Evolutionary conservation across 2,888 invertebrate species (phyloP), one percentile per base, ranked within the genome.

Genomic region (Chrysomela aeneicollis): DNA sequence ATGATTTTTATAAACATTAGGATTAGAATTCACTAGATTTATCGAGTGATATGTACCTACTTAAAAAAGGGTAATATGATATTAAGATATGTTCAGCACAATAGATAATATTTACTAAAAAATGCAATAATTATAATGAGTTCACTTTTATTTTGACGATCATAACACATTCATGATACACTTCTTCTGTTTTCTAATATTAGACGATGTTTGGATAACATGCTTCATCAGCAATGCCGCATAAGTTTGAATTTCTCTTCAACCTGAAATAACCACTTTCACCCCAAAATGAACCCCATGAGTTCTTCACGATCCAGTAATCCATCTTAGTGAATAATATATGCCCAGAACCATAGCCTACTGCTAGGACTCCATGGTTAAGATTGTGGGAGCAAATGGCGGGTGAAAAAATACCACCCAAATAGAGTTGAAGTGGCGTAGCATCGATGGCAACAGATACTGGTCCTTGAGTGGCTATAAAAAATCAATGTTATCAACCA

Each of bases 401-500:
- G 8, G 47, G 26, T 6, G 58, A 19, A 19, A 54, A 37, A 26
- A 65, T 54, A 37, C 65, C 65, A 51, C 61, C 42, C 1, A 8
- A 0, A 30, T 65, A 65, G 1, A 61, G 18, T 19, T 61, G 61
- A 5, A 65, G 18, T 18, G 65, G 58, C 2, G 59, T 46, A 18
- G 58, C 61, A 32, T 65, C 19, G 1, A 65, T 54, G 8, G 42
- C 65, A 15, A 61, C 30, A 4, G 65, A 42, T n/a, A 65, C 54
- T 19, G 65, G 65, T 37, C 65, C 65, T n/a, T 61, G 22, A 18
- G 49, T 54, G 26, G 61, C 65, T 65, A 17, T 19, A 65, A 61
- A 58, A 35, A 15, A n/a, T n/a, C 30, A 26, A 47, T 8, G 37
- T 47, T 6, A 26, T 26, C 26, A 6, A 5, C 26, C 3, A 26